Base-by-base conservation (phyloP, 2,797 vertebrate species). In the Ctenosaura bakeri region DNA sequence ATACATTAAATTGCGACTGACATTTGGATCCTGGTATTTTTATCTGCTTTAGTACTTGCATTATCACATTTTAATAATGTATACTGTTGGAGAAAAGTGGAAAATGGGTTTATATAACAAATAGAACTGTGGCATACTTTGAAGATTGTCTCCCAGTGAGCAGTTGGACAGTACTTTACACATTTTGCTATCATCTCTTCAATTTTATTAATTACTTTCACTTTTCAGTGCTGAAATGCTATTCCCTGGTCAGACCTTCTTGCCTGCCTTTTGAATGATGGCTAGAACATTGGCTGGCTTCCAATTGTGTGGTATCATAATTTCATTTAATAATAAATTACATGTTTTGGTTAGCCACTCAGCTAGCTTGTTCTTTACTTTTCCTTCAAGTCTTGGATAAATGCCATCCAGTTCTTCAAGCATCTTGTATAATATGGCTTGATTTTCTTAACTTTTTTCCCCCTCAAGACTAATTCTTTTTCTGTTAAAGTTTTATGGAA, bases 241-340 rank as follows among this genome's bases (percentile, higher is more conserved):
- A 80, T 90, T 91, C 6, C 1, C 35, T 79, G 7, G 62, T 78
- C n/a, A 89, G 2, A 81, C 84, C 79, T 59, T 87, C 8, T 16
- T 52, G 90, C 90, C 50, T 12, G 82, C 1, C 46, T 54, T 87
- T 62, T 82, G 87, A 84, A 90, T 38, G 88, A 89, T 50, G 79
- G 46, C 0, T 59, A 88, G 82, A 35, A 6, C 78, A 1, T 32
- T 92, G 14, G 29, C 12, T 42, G 9, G 6, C 9, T 6, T 46
- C 13, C 22, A 26, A 3, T 89, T 85, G 59, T 90, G 77, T 5
- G 56, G 85, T 81, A 81, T 90, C 88, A 4, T 84, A 89, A 0
- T 5, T 93, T 0, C 71, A 56, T 89, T 91, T 92, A 81, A 83
- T 62, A 62, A 91, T 81, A 79, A 90, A 46, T 92, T 93, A 74